Evolutionary conservation across 2,113 vertebrate genomes (phyloP).

Genomic region (Trinectes maculatus): DNA sequence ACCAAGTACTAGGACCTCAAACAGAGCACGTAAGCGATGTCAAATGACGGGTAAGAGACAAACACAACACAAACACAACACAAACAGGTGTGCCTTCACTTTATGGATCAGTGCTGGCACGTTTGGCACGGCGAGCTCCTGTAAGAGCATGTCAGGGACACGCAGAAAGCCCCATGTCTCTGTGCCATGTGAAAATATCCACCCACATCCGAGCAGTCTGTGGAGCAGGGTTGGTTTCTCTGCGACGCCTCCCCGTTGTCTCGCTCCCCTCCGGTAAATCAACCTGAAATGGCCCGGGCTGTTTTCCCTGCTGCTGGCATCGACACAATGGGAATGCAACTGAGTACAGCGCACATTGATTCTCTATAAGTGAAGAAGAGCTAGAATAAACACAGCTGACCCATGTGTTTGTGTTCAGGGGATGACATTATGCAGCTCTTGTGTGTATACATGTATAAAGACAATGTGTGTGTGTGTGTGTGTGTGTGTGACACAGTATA

Average conservation of each 20-base stretch:
- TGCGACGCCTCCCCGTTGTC: slow-evolving; percentile 19
- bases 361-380: slow-evolving; percentile 44
- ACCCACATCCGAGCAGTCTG: slow-evolving; percentile 28
- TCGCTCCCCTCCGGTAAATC: slow-evolving; percentile 49
- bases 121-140: background rate
- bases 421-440: too few relatives aligned
- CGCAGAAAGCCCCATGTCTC: slow-evolving; percentile 35
- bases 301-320: background rate
- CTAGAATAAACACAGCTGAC: slow-evolving; percentile 44
- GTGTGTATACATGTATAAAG: too few relatives aligned
- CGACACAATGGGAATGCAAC: slow-evolving; percentile 36
- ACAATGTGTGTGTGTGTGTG: background rate
- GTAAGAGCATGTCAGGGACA: background rate
- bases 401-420: slow-evolving; percentile 12
- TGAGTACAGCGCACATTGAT: slow-evolving; percentile 40
- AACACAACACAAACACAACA: slow-evolving; percentile 62
- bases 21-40: slow-evolving; percentile 38
- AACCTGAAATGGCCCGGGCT: slow-evolving; percentile 10
- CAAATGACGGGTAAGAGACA: slow-evolving; percentile 63
- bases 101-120: slow-evolving; percentile 35
- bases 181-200: slow-evolving; percentile 33
- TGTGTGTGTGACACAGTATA: slow-evolving; percentile 13
- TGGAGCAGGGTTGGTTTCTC: slow-evolving; percentile 43
- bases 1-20: slow-evolving; percentile 54
- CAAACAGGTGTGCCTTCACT: slow-evolving; percentile 67